Percentiles rank a stretch among this genome's conserved stretches.
These are phyloP conservation scores for Pollenia angustigena DNA, from an alignment of 2,888 invertebrate species.

Conservation along the genomic window DNA sequence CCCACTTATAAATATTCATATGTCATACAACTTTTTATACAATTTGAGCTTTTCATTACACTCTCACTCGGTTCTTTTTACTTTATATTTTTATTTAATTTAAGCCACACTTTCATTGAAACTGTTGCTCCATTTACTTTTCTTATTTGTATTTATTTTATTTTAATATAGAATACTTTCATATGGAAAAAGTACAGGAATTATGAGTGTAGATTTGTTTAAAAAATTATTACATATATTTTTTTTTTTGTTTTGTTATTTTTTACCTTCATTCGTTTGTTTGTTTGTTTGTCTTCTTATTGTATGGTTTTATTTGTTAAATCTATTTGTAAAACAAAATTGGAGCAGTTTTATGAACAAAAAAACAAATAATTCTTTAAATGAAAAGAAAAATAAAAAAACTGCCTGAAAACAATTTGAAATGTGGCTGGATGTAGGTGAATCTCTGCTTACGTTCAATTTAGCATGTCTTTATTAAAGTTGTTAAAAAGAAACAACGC, in stretches of 20 bases:
- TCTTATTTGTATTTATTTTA: conserved; percentile 17
- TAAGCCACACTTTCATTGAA: conserved; percentile 31
- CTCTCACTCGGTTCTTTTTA: background rate
- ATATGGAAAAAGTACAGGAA: conserved; percentile 47
- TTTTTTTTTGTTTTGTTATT: no score
- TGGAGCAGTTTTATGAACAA: conserved; percentile 57
- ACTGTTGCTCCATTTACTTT: conserved; percentile 68
- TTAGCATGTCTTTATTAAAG: conserved; percentile 62
- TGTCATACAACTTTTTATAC: background rate
- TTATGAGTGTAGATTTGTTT: conserved; percentile 67
- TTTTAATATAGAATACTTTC: conserved; percentile 42
- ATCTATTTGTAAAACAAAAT: conserved; percentile 63
- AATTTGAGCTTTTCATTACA: conserved; percentile 10
- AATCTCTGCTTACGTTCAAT: conserved; percentile 67
- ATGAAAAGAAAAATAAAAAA: conserved; percentile 19
- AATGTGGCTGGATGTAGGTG: conserved; percentile 49
- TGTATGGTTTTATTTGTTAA: conserved; percentile 63
- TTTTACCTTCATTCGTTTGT: background rate
- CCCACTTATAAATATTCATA: background rate
- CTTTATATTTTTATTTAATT: background rate
- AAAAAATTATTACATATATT: conserved; percentile 57
- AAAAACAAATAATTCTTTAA: background rate
- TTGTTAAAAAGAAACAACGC: conserved; percentile 7
- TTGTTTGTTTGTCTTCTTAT: conserved; percentile 46
- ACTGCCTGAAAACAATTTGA: conserved; percentile 23